Evolutionary conservation across 2,797 vertebrate species (phyloP).

Genomic region (Crocodylus rhombifer): DNA sequence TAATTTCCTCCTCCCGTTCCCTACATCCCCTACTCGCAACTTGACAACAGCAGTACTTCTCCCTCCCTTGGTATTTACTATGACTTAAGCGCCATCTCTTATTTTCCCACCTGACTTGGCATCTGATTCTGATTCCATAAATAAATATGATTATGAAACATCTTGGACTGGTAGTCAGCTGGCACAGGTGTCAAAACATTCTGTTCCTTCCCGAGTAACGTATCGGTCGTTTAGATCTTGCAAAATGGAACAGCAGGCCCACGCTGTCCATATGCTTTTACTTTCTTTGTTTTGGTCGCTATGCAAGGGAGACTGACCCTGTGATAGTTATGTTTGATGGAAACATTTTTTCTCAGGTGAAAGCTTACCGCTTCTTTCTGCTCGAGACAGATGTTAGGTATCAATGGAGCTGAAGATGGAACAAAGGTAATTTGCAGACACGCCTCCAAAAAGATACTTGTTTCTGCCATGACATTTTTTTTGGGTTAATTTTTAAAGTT

Average conservation of each 20-base stretch:
- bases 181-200: slow-evolving; percentile 69
- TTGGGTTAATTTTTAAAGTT: not conserved
- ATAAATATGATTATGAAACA: slow-evolving; percentile 24
- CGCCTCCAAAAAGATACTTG: not conserved
- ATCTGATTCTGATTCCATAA: slow-evolving; percentile 61
- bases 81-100: slow-evolving; percentile 27
- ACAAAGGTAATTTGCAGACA: not conserved
- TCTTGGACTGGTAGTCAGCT: not conserved
- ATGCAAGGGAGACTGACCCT: not conserved
- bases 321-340: not conserved
- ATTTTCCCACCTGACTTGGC: slow-evolving; percentile 72
- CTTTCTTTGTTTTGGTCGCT: slow-evolving; percentile 32
- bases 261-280: not conserved
- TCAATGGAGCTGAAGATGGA: not conserved
- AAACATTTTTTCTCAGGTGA: not conserved
- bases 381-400: not conserved
- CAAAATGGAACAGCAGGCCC: not conserved
- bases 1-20: slow-evolving; percentile 55
- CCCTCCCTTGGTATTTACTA: slow-evolving; percentile 40
- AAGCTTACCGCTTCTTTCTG: not conserved
- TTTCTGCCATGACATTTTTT: not conserved
- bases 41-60: slow-evolving; percentile 34
- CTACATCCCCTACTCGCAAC: not conserved
- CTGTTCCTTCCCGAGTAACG: not conserved
- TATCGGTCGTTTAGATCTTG: slow-evolving; percentile 52